Conservation (phyloP, 2,113 vertebrate species). For the Acrocephalus arundinaceus region DNA sequence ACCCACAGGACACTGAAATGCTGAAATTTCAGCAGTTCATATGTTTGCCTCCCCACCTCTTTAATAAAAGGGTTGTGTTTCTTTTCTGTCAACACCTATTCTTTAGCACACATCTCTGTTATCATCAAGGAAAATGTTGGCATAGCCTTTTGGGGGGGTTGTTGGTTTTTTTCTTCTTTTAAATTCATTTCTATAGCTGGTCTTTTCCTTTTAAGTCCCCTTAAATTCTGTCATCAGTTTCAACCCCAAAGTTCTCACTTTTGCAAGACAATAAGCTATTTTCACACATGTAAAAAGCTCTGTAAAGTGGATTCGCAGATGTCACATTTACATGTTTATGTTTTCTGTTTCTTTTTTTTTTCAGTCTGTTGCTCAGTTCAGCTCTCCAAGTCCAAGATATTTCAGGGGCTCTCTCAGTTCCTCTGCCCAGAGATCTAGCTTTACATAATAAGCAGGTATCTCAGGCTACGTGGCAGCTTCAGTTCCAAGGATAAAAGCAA, state of each 20-base stretch:
- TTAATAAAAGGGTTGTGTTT: slow-evolving; percentile 60
- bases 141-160: not conserved
- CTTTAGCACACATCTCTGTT: slow-evolving; percentile 61
- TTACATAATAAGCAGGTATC: slow-evolving; percentile 38
- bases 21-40: slow-evolving; percentile 60
- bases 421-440: not conserved
- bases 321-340: slow-evolving; percentile 54
- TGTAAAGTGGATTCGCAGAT: not conserved
- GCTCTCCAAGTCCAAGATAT: not conserved
- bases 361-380: not conserved
- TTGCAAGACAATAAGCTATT: slow-evolving; percentile 25
- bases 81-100: slow-evolving; percentile 68
- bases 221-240: slow-evolving; percentile 44
- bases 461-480: not conserved
- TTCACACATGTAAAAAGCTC: slow-evolving; percentile 22
- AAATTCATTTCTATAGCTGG: slow-evolving; percentile 5
- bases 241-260: slow-evolving; percentile 28
- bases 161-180: not conserved
- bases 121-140: slow-evolving; percentile 62
- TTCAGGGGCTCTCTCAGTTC: not conserved
- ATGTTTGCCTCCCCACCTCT: slow-evolving; percentile 48
- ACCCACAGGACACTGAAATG: not conserved
- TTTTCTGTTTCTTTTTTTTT: not conserved
- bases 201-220: slow-evolving; percentile 23
- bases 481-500: slow-evolving; percentile 35